Percentiles rank a stretch among this genome's conserved stretches.
These are phyloP conservation scores for Hyles lineata DNA, from an alignment of 2,888 invertebrate species.

Conservation along the genomic window DNA sequence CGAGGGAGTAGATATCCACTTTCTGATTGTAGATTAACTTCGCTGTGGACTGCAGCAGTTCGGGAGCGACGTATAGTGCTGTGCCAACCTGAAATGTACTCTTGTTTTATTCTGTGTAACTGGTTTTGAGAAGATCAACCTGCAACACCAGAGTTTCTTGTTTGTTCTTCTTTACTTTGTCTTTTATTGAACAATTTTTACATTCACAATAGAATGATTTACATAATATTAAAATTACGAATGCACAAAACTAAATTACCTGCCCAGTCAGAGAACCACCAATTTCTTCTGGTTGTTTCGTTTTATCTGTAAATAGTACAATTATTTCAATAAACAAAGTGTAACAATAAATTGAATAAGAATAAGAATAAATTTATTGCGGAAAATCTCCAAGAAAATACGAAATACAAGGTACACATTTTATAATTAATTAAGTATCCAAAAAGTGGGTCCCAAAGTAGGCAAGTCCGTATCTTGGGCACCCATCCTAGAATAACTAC, in stretches of 20 bases:
- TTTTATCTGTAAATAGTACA: conserved; percentile 59
- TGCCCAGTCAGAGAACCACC: conserved; percentile 74
- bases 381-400: no score
- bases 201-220: background rate
- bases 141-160: background rate
- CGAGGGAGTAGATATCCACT: conserved; percentile 94
- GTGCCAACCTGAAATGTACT: conserved; percentile 91
- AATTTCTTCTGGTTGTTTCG: conserved; percentile 73
- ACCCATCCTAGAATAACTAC: no score
- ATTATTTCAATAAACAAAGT: no score
- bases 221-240: background rate
- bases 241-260: conserved; percentile 46
- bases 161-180: no score
- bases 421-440: no score
- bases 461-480: no score
- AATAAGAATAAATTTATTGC: no score
- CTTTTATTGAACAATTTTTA: no score
- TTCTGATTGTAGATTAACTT: conserved; percentile 94
- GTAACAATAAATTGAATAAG: no score
- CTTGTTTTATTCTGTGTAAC: background rate
- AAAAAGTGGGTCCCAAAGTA: no score
- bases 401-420: no score
- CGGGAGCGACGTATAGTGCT: conserved; percentile 97
- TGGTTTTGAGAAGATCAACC: conserved; percentile 12
- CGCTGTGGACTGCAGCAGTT: conserved; percentile 88